Conservation (phyloP, 2,113 vertebrate species). For the Sigmodon hispidus region DNA sequence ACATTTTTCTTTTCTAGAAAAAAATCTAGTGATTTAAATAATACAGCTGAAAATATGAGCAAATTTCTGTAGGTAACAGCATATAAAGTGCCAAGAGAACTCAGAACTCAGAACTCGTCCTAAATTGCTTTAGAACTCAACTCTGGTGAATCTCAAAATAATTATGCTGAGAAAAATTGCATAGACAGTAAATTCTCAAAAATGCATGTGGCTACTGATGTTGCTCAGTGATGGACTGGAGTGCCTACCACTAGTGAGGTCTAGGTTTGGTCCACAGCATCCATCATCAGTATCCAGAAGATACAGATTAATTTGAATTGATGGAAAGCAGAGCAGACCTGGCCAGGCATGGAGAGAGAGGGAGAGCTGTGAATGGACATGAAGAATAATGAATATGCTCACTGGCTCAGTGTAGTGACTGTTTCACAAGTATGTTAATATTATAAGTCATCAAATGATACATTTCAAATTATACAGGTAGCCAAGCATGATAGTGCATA, state of each 20-base stretch:
- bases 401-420: neutral
- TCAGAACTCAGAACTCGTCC: conserved; percentile 36
- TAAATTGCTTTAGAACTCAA: conserved; percentile 49
- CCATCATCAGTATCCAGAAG: neutral
- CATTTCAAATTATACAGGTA: conserved; percentile 16
- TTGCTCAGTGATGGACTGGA: neutral
- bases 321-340: conserved; percentile 21
- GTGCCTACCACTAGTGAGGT: neutral
- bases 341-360: neutral
- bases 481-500: neutral
- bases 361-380: neutral
- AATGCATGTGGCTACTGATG: neutral
- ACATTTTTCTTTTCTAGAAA: conserved; percentile 47
- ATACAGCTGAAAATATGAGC: conserved; percentile 43
- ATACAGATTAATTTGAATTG: neutral
- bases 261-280: neutral
- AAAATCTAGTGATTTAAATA: conserved; percentile 44
- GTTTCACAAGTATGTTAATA: conserved; percentile 9
- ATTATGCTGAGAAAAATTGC: conserved; percentile 20
- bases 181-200: conserved; percentile 27
- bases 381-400: neutral
- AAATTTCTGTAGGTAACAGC: neutral
- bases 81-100: neutral
- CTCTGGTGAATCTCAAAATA: conserved; percentile 41
- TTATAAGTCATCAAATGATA: neutral